Evolutionary conservation across 2,888 invertebrate genomes (phyloP).

Genomic region (Neria commutata): DNA sequence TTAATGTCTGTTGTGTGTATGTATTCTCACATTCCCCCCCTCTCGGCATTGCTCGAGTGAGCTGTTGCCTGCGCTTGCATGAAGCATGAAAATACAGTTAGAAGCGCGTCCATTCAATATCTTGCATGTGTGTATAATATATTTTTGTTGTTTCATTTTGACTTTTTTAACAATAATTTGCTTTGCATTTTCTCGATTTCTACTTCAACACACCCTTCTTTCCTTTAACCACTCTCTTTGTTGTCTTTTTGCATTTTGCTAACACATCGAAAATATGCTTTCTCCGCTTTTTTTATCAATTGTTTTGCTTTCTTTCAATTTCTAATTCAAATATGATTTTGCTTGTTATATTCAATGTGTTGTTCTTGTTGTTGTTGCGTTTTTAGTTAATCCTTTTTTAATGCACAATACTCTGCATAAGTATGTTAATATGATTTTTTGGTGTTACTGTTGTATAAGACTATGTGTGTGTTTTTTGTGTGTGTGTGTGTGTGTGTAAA

Average conservation of each 20-base stretch:
- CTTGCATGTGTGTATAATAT: no score
- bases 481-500: slow-evolving; percentile 22
- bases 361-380: slow-evolving; percentile 52
- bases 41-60: no score
- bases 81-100: no score
- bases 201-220: not conserved
- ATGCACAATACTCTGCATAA: slow-evolving; percentile 44
- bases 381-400: slow-evolving; percentile 57
- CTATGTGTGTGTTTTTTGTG: slow-evolving; percentile 21
- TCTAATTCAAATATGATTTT: slow-evolving; percentile 58
- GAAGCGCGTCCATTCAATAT: no score
- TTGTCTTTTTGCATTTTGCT: not conserved
- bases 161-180: not conserved
- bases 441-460: slow-evolving; percentile 31
- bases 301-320: slow-evolving; percentile 53
- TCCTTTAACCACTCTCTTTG: not conserved
- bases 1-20: no score
- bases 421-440: no score
- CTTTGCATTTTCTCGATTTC: slow-evolving; percentile 7
- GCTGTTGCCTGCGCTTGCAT: no score
- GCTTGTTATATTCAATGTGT: no score
- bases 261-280: slow-evolving; percentile 52
- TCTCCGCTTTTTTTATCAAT: slow-evolving; percentile 42
- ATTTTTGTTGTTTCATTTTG: slow-evolving; percentile 4
- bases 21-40: no score